Evolutionary conservation across 2,113 vertebrate species (phyloP), one percentile per base, ranked within the genome.

Genomic region (Ardeotis arabs): DNA sequence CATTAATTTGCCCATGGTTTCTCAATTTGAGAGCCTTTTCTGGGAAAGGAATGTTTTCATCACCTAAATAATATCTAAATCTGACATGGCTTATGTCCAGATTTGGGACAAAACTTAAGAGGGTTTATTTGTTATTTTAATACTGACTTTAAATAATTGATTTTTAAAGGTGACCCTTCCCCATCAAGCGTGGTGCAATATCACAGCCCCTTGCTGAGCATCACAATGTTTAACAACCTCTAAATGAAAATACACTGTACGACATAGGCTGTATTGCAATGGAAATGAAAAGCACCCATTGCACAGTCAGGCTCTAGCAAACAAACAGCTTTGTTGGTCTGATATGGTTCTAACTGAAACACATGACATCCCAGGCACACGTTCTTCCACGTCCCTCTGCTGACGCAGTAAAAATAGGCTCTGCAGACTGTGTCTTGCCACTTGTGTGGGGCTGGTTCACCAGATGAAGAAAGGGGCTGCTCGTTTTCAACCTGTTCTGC

Each of bases 71-170:
- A 33, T 8, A 89, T 1, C 35, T 50, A 63, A 23, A 37, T 59
- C 10, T 25, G 64, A 78, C 0, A 0, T 1, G 3, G 47, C 13
- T 13, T 41, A 41, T 41, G 41, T 41, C 41, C 13, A 14, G 41
- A 41, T 41, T 41, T 41, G 41, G 41, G 41, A 41, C 41, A 41
- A 41, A 41, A 41, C 52, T 82, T 55, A 75, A 75, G n/a, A 6
- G 2, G 9, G 3, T 84, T 55, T 70, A 45, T 49, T 72, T 84
- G 37, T 41, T 81, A 22, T 74, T 84, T 67, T 53, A 95, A 81
- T 33, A 81, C 1, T 53, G 31, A 91, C 7, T 7, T 62, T 13
- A 73, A 86, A 53, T 39, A 59, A 74, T 11, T 76, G 20, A 28
- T 28, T 84, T 94, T 80, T 39, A 35, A 91, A 94, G n/a, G 44